phyloP scores from a whole-genome alignment of 35 echinoderm and acorn worm genomes.

The Apostichopus japonicus region DNA sequence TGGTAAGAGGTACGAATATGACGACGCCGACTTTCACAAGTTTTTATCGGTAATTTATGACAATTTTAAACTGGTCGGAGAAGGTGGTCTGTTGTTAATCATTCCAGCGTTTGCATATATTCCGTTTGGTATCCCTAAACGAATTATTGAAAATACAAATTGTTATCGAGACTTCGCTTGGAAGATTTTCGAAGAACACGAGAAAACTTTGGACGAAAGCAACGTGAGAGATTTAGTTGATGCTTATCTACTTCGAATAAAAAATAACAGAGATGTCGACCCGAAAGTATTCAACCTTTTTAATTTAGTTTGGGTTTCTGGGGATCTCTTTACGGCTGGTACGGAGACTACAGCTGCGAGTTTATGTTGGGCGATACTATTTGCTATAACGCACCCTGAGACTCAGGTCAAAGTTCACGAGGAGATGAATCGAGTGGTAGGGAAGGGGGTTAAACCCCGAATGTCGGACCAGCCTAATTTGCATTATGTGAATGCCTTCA shows the following conservation, averaged over 20 bases:
- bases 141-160: constrained; percentile 5
- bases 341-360: constrained; percentile 76
- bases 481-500: constrained; percentile 60
- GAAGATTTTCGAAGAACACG: constrained; percentile 62
- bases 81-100: constrained; percentile 24
- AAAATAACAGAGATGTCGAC: constrained; percentile 25
- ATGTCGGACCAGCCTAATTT: constrained; percentile 30
- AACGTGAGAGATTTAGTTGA: constrained; percentile 61
- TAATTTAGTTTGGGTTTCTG: constrained; percentile 42
- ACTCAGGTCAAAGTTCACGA: constrained; percentile 75
- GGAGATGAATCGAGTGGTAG: constrained; percentile 81
- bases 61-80: constrained; percentile 32
- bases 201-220: constrained; percentile 38
- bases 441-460: constrained; percentile 44
- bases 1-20: constrained; percentile 56
- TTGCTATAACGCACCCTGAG: constrained; percentile 63
- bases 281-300: constrained; percentile 43
- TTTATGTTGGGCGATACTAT: constrained; percentile 69
- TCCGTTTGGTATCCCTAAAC: constrained; percentile 31
- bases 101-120: constrained; percentile 49
- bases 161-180: constrained; percentile 36
- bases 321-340: constrained; percentile 77
- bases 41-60: constrained; percentile 36
- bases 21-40: constrained; percentile 49
- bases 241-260: constrained; percentile 37